phyloP scores from a whole-genome alignment of 2,797 vertebrate species.

The Helostoma temminkii region DNA sequence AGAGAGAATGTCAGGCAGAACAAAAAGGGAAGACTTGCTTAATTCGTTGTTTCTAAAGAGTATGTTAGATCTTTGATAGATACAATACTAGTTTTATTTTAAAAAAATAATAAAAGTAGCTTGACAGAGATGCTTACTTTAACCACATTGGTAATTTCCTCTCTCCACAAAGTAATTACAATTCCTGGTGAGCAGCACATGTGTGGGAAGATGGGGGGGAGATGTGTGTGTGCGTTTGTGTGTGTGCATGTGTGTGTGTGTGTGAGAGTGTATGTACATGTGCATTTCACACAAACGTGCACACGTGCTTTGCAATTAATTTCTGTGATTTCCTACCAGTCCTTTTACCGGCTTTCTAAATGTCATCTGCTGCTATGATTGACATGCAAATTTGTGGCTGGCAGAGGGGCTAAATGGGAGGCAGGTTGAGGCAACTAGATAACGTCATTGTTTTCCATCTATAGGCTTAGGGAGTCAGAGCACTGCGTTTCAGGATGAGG shows the following conservation, averaged over 20 bases:
- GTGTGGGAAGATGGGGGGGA: slow-evolving; percentile 31
- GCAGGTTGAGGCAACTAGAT: slow-evolving; percentile 79
- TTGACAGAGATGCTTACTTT: slow-evolving; percentile 56
- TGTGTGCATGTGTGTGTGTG: slow-evolving; percentile 7
- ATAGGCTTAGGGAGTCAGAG: slow-evolving; percentile 68
- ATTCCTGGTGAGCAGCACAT: slow-evolving; percentile 54
- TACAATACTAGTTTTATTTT: slow-evolving; percentile 65
- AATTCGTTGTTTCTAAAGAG: slow-evolving; percentile 45
- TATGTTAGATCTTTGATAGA: slow-evolving; percentile 56
- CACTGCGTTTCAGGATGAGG: slow-evolving; percentile 61
- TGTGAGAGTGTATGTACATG: slow-evolving; percentile 2
- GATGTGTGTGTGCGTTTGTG: slow-evolving; percentile 6
- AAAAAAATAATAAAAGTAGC: background rate
- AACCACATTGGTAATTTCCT: slow-evolving; percentile 65
- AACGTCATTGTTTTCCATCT: slow-evolving; percentile 81
- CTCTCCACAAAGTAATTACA: slow-evolving; percentile 71
- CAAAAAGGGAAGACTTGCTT: background rate
- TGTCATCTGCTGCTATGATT: slow-evolving; percentile 80
- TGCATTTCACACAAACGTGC: slow-evolving; percentile 39
- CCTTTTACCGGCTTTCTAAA: slow-evolving; percentile 82
- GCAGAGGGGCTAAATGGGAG: slow-evolving; percentile 73
- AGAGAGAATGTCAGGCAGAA: slow-evolving; percentile 11
- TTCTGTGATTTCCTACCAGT: slow-evolving; percentile 80
- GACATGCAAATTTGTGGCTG: slow-evolving; percentile 83
- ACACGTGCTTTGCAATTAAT: slow-evolving; percentile 69